Evolutionary conservation across 2,113 vertebrate species (phyloP).

Genomic region (Heterotis niloticus): DNA sequence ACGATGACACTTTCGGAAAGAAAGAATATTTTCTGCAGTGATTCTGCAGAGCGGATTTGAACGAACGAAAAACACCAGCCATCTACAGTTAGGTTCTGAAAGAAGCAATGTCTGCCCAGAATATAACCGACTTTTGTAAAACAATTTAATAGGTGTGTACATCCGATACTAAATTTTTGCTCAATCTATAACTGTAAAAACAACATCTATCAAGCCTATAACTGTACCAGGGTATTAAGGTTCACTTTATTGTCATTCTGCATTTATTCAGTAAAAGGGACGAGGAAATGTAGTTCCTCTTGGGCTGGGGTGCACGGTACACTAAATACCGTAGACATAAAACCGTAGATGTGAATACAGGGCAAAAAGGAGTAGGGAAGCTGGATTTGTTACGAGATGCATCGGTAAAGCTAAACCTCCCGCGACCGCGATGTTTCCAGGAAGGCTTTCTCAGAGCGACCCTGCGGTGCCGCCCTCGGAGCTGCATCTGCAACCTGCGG

Average conservation of each 20-base stretch:
- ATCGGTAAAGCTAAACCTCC: background rate
- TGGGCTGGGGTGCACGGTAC: no score
- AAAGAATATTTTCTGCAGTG: no score
- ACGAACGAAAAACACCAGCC: background rate
- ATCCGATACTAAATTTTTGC: no score
- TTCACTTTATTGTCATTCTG: no score
- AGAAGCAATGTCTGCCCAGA: background rate
- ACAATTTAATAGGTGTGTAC: background rate
- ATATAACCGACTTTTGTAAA: background rate
- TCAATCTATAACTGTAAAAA: no score
- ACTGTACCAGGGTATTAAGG: no score
- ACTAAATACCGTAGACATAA: no score
- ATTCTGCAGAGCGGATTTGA: no score
- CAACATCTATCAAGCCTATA: no score
- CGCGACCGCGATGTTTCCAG: background rate
- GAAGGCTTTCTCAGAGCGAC: background rate
- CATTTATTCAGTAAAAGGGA: no score
- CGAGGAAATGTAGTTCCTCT: no score
- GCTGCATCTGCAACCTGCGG: background rate
- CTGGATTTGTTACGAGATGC: background rate
- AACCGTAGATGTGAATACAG: background rate
- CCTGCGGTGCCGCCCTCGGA: background rate
- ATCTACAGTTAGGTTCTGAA: background rate
- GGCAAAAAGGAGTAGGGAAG: background rate
- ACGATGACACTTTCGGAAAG: background rate